Conservation (phyloP, 2,888 invertebrate species). For the Epinotia brunnichana region DNA sequence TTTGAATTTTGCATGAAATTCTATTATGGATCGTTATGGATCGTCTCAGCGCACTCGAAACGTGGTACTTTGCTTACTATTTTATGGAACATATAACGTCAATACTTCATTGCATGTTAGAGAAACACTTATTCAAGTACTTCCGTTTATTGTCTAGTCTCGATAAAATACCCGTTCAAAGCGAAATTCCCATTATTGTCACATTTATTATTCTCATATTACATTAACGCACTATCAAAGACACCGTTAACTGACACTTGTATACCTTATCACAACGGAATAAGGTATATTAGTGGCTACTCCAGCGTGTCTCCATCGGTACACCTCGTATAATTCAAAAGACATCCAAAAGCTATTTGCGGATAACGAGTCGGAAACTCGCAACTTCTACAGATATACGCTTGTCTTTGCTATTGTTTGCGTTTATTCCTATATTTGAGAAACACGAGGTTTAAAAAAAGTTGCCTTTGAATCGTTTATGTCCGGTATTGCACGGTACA, state of each 20-base stretch:
- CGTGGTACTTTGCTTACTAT: too few relatives aligned
- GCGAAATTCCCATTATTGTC: background rate
- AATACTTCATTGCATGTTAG: too few relatives aligned
- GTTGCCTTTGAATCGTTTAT: background rate
- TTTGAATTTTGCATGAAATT: too few relatives aligned
- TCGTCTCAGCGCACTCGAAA: too few relatives aligned
- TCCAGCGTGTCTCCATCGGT: background rate
- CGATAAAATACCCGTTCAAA: background rate
- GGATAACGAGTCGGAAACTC: slow-evolving; percentile 28
- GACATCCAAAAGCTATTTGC: slow-evolving; percentile 42
- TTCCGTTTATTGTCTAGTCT: background rate
- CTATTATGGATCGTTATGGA: too few relatives aligned
- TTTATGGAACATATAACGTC: too few relatives aligned
- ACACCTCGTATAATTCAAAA: slow-evolving; percentile 33
- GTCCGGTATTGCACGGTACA: too few relatives aligned
- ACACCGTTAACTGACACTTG: background rate
- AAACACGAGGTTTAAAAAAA: background rate
- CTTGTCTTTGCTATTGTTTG: slow-evolving; percentile 10
- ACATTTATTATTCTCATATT: background rate
- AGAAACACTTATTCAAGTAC: background rate
- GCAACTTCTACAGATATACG: slow-evolving; percentile 14
- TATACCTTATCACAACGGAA: background rate
- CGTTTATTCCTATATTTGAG: background rate
- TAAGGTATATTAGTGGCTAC: background rate
- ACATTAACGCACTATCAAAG: background rate